Percentiles rank a stretch among this genome's conserved stretches.
Evolutionary conservation across 1,140 invertebrate genomes (phyloP).

Genomic region (Frieseomelitta varia): DNA sequence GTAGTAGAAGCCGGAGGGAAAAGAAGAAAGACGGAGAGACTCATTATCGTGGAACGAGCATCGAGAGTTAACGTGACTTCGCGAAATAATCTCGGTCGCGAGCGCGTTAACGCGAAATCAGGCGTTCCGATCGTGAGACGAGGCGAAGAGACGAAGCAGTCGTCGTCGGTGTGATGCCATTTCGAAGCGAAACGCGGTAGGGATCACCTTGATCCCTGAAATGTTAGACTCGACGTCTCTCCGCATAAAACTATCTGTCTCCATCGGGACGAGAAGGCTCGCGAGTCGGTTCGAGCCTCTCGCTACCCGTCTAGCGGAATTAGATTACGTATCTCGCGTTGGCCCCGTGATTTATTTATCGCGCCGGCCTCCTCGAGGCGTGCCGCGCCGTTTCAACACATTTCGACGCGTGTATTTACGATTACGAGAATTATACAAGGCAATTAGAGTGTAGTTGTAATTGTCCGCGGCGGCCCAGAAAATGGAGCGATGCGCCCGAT

Average conservation of each 20-base stretch:
- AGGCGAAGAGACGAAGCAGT: constrained; percentile 16
- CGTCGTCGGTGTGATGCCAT: constrained; percentile 24
- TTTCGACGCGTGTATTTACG: constrained; percentile 74
- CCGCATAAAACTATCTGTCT: constrained; percentile 34
- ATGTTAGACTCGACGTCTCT: constrained; percentile 43
- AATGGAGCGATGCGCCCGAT: not conserved
- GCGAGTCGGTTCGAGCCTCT: constrained; percentile 52
- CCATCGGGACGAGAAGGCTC: constrained; percentile 34
- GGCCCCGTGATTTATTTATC: constrained; percentile 76
- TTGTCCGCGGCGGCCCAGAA: constrained; percentile 31
- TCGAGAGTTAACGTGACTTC: constrained; percentile 30
- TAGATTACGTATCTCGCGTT: constrained; percentile 71
- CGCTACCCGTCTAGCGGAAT: constrained; percentile 70
- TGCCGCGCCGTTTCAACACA: constrained; percentile 72
- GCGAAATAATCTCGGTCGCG: constrained; percentile 36
- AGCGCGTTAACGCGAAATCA: constrained; percentile 44
- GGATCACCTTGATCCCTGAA: constrained; percentile 61
- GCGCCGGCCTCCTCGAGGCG: constrained; percentile 62
- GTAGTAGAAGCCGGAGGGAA: not conserved
- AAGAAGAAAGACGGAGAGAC: not conserved
- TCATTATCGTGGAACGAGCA: constrained; percentile 35
- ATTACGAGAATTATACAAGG: constrained; percentile 76
- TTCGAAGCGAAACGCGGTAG: constrained; percentile 30
- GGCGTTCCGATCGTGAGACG: constrained; percentile 52
- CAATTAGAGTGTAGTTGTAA: constrained; percentile 71